Percentiles rank a stretch among this genome's conserved stretches.
Conservation (phyloP, 1,140 invertebrate species). For the Cydia splendana region DNA sequence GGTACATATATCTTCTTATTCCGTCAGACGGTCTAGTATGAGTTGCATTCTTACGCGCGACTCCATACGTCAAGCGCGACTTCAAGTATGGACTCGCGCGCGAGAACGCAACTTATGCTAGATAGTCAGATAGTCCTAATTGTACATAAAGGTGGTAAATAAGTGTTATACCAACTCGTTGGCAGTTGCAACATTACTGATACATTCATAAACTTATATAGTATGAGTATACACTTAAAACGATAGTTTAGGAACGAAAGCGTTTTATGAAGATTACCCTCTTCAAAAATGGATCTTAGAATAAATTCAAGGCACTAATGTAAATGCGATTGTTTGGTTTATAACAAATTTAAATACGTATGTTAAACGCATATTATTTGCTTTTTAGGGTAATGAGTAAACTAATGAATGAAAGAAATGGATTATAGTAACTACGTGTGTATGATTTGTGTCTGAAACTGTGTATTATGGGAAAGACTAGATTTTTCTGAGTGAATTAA, state of each 20-base stretch:
- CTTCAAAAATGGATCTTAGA: not conserved
- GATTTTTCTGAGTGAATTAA: not conserved
- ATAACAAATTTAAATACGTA: too few relatives aligned
- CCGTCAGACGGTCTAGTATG: not conserved
- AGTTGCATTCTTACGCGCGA: too few relatives aligned
- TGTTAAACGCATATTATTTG: too few relatives aligned
- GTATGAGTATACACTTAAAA: not conserved
- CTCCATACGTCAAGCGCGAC: too few relatives aligned
- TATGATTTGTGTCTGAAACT: not conserved
- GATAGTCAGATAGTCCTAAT: not conserved
- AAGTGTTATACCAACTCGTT: not conserved
- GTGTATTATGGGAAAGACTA: not conserved
- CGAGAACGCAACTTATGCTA: too few relatives aligned
- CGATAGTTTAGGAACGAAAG: not conserved
- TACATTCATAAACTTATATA: not conserved
- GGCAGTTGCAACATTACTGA: slow-evolving; percentile 4
- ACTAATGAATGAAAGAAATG: too few relatives aligned
- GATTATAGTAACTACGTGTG: not conserved
- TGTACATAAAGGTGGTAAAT: not conserved
- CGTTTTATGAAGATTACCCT: not conserved
- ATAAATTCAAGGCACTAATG: slow-evolving; percentile 3
- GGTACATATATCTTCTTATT: not conserved
- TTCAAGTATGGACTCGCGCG: too few relatives aligned
- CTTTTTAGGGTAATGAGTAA: too few relatives aligned
- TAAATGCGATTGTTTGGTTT: not conserved